Conservation (phyloP, 2,888 invertebrate species). For the Phaonia tiefii region DNA sequence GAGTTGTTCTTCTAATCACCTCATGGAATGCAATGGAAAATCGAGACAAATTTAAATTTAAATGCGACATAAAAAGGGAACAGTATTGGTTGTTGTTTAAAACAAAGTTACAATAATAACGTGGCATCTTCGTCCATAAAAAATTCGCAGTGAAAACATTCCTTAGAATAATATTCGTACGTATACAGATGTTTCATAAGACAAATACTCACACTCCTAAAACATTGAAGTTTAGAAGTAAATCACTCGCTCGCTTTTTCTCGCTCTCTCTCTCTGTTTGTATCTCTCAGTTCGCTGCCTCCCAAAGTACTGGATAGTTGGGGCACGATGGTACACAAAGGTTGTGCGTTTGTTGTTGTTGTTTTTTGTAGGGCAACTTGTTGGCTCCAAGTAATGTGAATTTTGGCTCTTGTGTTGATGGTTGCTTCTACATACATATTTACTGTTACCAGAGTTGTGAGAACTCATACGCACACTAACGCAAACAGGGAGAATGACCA, state of each 20-base stretch:
- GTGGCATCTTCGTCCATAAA: too few species aligned
- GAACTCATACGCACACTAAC: constrained; percentile 20
- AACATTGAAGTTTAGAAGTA: neutral
- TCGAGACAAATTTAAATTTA: too few species aligned
- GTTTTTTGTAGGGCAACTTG: constrained; percentile 63
- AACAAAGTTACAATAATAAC: too few species aligned
- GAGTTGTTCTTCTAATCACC: too few species aligned
- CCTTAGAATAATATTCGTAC: neutral
- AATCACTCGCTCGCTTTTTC: constrained; percentile 1
- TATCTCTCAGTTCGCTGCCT: constrained; percentile 55
- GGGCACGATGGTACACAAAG: constrained; percentile 23
- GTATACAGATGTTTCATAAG: neutral
- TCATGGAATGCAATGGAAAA: too few species aligned
- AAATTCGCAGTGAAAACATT: too few species aligned
- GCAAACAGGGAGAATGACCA: constrained; percentile 18
- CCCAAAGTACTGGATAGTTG: neutral
- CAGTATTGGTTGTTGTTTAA: too few species aligned
- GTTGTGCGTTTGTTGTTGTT: too few species aligned
- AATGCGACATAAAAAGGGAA: too few species aligned
- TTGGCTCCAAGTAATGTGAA: constrained; percentile 40
- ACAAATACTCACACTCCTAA: neutral
- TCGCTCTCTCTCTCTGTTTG: constrained; percentile 4
- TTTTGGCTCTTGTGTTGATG: constrained; percentile 11
- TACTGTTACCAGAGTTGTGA: neutral
- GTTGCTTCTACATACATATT: neutral